Base-by-base conservation (phyloP, 2,888 invertebrate species). In the Papilio elwesi region DNA sequence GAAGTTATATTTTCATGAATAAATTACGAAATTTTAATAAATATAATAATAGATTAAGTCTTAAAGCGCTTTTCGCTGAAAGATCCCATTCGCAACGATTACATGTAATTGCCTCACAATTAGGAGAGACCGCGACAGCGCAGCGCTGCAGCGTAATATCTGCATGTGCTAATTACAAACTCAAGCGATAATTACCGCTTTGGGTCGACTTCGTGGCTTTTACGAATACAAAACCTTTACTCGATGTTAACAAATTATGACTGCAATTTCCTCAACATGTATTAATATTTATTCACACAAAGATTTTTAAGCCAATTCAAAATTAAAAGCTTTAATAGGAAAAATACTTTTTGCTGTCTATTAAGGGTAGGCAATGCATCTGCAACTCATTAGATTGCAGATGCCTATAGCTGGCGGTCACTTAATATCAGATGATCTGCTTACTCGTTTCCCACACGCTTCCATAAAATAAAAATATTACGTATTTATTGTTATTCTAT, bases 91-190 rank as follows among this genome's bases (percentile, higher is more conserved):
- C 77, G 76, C 36, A 82, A 79, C 87, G 85, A 88, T 90, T 88
- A 87, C 80, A 79, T 81, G 80, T 90, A 90, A 90, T 89, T 86
- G 86, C 81, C 78, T 78, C 76, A 84, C 87, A 90, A 90, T 90
- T 87, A 89, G 86, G 83, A 86, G 85, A 85, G 85, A 80, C 83
- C 79, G 81, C 80, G 79, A 78, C 82, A 81, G 80, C 79, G 81
- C 71, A 80, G 82, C 83, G 82, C 83, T 85, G 83, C 82, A 87
- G 83, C 81, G 83, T 80, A 81, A 84, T 87, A 84, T 85, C 83
- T 86, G 85, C 84, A 87, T 85, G 80, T 80, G 82, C 86, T 90
- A 88, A 90, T 90, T 88, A 88, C 84, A 78, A 85, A 86, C 85
- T 87, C 86, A 83, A 85, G 87, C 85, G 87, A 88, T 90, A 90